These are phyloP conservation scores for Drosophila diplacantha DNA, from an alignment of 2,888 invertebrate species.

Conservation along the genomic window DNA sequence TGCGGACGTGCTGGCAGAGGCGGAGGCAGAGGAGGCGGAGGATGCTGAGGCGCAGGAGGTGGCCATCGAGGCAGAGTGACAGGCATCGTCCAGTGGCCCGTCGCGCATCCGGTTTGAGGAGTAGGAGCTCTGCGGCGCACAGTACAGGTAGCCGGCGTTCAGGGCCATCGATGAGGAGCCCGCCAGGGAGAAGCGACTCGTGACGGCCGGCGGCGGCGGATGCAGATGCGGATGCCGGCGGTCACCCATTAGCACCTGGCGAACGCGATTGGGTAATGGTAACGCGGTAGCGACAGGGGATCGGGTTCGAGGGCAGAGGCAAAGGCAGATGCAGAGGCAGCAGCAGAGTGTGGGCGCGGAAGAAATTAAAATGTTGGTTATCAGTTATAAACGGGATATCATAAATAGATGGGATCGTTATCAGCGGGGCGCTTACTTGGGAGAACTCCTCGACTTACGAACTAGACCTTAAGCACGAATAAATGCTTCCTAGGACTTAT, in stretches of 20 bases:
- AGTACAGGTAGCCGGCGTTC: constrained; percentile 48
- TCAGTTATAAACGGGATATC: constrained; percentile 20
- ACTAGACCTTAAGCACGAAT: constrained; percentile 6
- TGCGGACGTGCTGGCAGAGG: constrained; percentile 5
- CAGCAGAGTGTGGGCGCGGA: constrained; percentile 26
- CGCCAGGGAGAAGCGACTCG: constrained; percentile 11
- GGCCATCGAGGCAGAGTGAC: constrained; percentile 36
- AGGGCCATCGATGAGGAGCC: constrained; percentile 6
- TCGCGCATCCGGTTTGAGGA: constrained; percentile 63
- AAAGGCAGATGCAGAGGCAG: constrained; percentile 24
- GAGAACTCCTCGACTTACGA: constrained; percentile 1
- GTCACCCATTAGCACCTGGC: constrained; percentile 36
- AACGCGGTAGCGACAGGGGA: background rate
- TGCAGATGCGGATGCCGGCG: constrained; percentile 20
- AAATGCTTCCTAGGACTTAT: constrained; percentile 16
- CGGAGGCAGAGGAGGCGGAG: constrained; percentile 4
- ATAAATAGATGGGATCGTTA: background rate
- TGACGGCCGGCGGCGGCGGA: constrained; percentile 4
- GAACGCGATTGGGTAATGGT: background rate
- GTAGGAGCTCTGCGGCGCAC: constrained; percentile 63
- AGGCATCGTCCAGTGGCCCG: constrained; percentile 30
- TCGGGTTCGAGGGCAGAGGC: constrained; percentile 10
- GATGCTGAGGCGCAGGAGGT: constrained; percentile 38
- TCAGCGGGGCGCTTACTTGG: constrained; percentile 1
- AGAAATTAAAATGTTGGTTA: constrained; percentile 36